Base-by-base conservation (phyloP, 1,140 invertebrate genomes). In the Caenorhabditis briggsae region DNA sequence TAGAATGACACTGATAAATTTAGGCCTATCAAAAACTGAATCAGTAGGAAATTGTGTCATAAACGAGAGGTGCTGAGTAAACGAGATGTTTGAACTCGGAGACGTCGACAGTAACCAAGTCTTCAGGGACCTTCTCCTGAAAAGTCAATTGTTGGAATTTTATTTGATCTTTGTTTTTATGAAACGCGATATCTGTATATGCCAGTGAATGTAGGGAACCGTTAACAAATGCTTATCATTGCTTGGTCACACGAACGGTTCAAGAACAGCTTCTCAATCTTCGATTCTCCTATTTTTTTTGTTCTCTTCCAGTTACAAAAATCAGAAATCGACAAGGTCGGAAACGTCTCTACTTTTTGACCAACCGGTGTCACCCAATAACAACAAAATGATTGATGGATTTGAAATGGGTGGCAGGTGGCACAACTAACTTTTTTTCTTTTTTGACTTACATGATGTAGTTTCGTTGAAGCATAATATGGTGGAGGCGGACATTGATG, bases 51-150 rank as follows among this genome's bases (percentile, higher is more conserved):
- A 78, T 50, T 2, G 70, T 23, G 6, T 78, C 70, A 33, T 78
- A 78, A 46, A 78, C 33, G 33, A 78, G 70, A 78, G 70, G 70
- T 53, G 70, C 70, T 14, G 70, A 78, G 18, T 78, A 46, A 48
- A 78, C 70, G 70, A 78, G 70, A 78, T 78, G 70, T n/a, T 78
- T 78, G 46, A 78, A 78, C 12, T 78, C 70, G 11, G 70, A 20
- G n/a, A 78, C 70, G 41, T 78, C 70, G 2, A 78, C 70, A 23
- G 48, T 78, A 5, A 14, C n/a, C 14, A 78, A 33, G n/a, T 78
- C 70, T 50, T 78, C 70, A 1, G 70, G 70, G 5, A 78, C 70
- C 46, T 78, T 78, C 20, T 78, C 70, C 70, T 78, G 70, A 0
- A 78, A 78, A 11, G 33, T 33, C 12, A 65, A 8, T 33, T 3